Conservation (phyloP, 1,140 invertebrate genomes). For the Drosophila prosaltans region DNA sequence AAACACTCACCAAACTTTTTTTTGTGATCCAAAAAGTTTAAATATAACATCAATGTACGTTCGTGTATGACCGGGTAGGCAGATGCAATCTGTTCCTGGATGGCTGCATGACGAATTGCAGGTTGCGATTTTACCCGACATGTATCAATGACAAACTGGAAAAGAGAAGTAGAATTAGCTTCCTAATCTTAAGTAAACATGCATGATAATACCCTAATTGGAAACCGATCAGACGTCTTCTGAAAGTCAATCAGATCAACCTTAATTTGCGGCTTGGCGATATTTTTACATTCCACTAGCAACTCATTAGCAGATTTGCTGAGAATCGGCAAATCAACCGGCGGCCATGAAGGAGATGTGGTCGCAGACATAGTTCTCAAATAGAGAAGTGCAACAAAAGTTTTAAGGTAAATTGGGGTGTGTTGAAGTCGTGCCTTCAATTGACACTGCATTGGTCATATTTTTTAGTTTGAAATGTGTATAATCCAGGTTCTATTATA, state of each 20-base stretch:
- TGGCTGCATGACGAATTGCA: constrained; percentile 21
- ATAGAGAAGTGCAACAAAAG: background rate
- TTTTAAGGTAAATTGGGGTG: background rate
- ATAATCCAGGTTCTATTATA: too few species aligned
- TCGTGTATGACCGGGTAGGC: constrained; percentile 78
- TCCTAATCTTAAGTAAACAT: too few species aligned
- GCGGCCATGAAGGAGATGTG: background rate
- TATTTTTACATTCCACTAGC: background rate
- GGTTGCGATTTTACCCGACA: constrained; percentile 62
- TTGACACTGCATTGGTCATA: background rate
- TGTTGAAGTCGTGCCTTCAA: background rate
- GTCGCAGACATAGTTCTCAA: background rate
- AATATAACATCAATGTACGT: constrained; percentile 48
- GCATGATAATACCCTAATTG: background rate
- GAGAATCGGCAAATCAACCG: background rate
- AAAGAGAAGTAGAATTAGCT: background rate
- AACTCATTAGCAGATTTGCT: background rate
- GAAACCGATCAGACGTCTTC: background rate
- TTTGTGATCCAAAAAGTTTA: constrained; percentile 73
- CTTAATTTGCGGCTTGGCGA: background rate
- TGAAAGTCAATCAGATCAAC: background rate
- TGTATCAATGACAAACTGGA: constrained; percentile 36
- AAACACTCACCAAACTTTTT: constrained; percentile 41
- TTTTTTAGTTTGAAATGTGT: too few species aligned
- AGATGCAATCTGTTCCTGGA: constrained; percentile 62